Conservation (phyloP, 2,113 vertebrate species). For the Chionis minor region DNA sequence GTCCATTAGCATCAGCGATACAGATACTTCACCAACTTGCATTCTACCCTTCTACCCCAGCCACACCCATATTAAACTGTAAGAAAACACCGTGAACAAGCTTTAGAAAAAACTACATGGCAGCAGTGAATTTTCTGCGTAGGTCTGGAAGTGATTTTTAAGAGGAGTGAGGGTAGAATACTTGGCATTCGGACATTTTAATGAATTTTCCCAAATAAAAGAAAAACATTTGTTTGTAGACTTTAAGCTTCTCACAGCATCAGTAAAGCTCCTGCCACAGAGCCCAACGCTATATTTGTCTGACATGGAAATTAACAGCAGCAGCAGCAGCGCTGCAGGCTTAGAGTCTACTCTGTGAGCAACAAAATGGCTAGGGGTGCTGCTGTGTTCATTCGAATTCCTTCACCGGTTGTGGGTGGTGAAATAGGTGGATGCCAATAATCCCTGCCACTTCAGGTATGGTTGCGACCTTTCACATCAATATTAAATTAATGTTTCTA, state of each 20-base stretch:
- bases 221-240: constrained; percentile 16
- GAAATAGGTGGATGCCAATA: neutral
- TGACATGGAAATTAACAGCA: constrained; percentile 65
- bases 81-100: neutral
- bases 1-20: neutral
- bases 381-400: neutral
- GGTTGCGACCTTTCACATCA: neutral
- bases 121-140: neutral
- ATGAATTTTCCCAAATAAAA: constrained; percentile 15
- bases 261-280: constrained; percentile 45
- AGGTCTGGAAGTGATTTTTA: neutral
- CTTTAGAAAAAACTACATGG: neutral
- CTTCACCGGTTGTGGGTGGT: neutral
- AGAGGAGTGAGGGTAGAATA: neutral
- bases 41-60: neutral
- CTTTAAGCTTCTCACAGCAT: constrained; percentile 47
- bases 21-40: neutral
- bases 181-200: neutral
- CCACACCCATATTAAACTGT: neutral
- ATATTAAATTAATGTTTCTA: neutral
- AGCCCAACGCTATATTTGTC: constrained; percentile 34
- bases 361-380: constrained; percentile 59
- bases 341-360: constrained; percentile 10
- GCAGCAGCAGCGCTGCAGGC: constrained; percentile 48
- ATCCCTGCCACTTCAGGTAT: neutral